Evolutionary conservation across 2,113 vertebrate genomes (phyloP), one percentile per base, ranked within the genome.

Genomic region (Kryptolebias marmoratus): DNA sequence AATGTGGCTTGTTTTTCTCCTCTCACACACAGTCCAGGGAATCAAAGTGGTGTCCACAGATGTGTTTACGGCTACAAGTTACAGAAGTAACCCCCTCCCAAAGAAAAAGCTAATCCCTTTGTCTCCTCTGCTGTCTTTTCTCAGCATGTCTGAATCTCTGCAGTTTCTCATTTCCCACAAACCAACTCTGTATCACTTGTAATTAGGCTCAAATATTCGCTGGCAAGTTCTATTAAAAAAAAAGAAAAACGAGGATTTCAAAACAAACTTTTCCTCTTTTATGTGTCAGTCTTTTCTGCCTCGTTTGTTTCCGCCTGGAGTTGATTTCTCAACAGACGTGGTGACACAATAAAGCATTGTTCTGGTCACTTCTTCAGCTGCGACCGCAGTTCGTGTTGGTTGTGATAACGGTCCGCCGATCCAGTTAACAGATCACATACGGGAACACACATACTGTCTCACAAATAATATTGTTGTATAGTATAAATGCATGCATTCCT

Each of bases 21-120:
- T 59, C 52, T 57, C 65, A 13, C 56, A 70, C 64, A 64, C 0
- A 49, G 56, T 64, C 77, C 59, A 70, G 53, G 49, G 70, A n/a
- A 54, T 64, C 16, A 30, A 68, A 44, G 14, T 2, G 47, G 72
- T 58, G 54, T 75, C 42, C 63, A 8, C 67, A 49, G 30, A 85
- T 79, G 75, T 71, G 74, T 77, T 86, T 69, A 70, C 14, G 30
- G 73, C 69, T 77, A 55, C 28, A 39, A 64, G 16, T 69, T 64
- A 74, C 60, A 16, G 6, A 45, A 2, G 36, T 47, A 27, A 32
- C 32, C 18, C 28, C 22, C 22, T 22, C 22, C 22, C 63, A 80
- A 0, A 47, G 31, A 65, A 80, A 0, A 44, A 15, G 49, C 9
- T 58, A 63, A 71, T 85, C 52, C 30, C 50, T 57, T 28, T 2